phyloP scores from a whole-genome alignment of 2,888 invertebrate species.

The Ptilodon capucinus region DNA sequence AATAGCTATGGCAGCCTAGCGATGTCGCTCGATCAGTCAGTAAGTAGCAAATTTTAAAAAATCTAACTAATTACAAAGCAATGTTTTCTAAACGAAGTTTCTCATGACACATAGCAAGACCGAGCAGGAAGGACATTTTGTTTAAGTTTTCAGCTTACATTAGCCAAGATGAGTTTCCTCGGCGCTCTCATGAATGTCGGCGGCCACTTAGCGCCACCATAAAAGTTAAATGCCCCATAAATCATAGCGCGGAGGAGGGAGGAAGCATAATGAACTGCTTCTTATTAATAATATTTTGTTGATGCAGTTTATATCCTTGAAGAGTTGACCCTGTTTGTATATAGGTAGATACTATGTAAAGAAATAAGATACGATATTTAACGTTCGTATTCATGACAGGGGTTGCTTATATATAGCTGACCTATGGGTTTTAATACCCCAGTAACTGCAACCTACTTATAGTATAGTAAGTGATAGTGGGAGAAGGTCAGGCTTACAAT shows the following conservation, averaged over 20 bases:
- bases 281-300: slow-evolving; percentile 58
- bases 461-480: too few relatives aligned
- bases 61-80: slow-evolving; percentile 6
- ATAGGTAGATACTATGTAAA: too few relatives aligned
- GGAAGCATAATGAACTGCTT: slow-evolving; percentile 61
- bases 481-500: too few relatives aligned
- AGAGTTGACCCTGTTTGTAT: not conserved
- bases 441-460: too few relatives aligned
- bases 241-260: slow-evolving; percentile 64
- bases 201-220: slow-evolving; percentile 74
- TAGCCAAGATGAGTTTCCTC: slow-evolving; percentile 66
- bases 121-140: slow-evolving; percentile 56
- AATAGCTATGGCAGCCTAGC: too few relatives aligned
- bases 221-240: slow-evolving; percentile 78
- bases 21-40: too few relatives aligned
- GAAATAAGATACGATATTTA: too few relatives aligned
- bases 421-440: too few relatives aligned
- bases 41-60: too few relatives aligned
- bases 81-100: slow-evolving; percentile 19
- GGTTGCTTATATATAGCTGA: too few relatives aligned
- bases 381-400: too few relatives aligned
- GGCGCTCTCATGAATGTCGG: slow-evolving; percentile 60
- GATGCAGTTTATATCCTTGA: not conserved
- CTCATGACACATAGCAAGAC: slow-evolving; percentile 25
- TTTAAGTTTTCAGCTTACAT: slow-evolving; percentile 73